Evolutionary conservation across 2,797 vertebrate species (phyloP).

Genomic region (Melanotaenia parkinsoni): DNA sequence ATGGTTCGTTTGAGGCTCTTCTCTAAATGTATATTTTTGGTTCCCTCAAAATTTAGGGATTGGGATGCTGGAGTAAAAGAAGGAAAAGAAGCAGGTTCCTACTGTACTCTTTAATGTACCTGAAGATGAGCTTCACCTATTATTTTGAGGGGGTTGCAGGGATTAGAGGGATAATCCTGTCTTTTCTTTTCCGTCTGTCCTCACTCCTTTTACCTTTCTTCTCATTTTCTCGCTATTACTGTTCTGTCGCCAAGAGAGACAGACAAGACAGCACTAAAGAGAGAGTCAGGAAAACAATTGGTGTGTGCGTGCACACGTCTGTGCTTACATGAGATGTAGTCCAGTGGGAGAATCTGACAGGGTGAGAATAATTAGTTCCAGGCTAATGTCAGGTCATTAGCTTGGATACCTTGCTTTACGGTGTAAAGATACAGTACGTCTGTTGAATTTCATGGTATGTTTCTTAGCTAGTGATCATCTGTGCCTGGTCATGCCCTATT

Average conservation of each 20-base stretch:
- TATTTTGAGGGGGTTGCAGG: slow-evolving; percentile 56
- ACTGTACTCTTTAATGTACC: slow-evolving; percentile 67
- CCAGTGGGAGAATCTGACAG: slow-evolving; percentile 57
- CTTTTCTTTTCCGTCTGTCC: slow-evolving; percentile 64
- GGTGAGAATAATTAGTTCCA: slow-evolving; percentile 68
- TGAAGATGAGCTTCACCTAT: slow-evolving; percentile 50
- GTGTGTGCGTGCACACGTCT: slow-evolving; percentile 18
- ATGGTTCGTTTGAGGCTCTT: background rate
- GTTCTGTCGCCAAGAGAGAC: slow-evolving; percentile 54
- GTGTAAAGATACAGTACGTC: slow-evolving; percentile 1
- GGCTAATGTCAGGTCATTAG: slow-evolving; percentile 57
- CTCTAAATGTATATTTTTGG: background rate
- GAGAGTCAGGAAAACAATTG: slow-evolving; percentile 66
- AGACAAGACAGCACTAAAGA: slow-evolving; percentile 62
- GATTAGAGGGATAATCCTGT: slow-evolving; percentile 79
- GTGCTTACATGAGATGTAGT: slow-evolving; percentile 34
- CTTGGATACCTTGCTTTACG: slow-evolving; percentile 21
- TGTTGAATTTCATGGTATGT: slow-evolving; percentile 15
- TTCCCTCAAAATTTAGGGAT: background rate
- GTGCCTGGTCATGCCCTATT: slow-evolving; percentile 13
- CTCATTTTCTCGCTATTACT: slow-evolving; percentile 64
- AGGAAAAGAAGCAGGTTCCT: slow-evolving; percentile 41
- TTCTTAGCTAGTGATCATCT: slow-evolving; percentile 5
- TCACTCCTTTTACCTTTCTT: slow-evolving; percentile 59
- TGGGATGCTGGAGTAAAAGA: background rate